These are phyloP conservation scores for Porites rus DNA, from an alignment of 92 coral and sea anemone species.

Conservation along the genomic window DNA sequence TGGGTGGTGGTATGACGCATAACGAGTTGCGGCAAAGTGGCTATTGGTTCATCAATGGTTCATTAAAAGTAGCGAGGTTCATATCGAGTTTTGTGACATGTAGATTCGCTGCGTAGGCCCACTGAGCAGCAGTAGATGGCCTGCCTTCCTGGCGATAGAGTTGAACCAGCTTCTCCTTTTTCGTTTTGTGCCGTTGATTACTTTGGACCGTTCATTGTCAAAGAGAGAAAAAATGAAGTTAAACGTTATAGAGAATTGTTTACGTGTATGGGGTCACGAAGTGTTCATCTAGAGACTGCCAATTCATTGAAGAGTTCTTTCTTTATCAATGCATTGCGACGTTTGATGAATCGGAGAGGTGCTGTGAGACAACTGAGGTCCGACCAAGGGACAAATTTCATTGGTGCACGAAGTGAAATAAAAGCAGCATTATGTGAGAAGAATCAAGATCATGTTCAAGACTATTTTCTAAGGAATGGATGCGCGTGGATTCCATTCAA, in stretches of 20 bases:
- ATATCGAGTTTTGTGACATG: slow-evolving; percentile 11
- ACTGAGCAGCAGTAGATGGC: slow-evolving; percentile 36
- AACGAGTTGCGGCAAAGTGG: slow-evolving; percentile 7
- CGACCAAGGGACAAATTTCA: neutral
- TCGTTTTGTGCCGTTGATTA: neutral
- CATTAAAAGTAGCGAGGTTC: too few species aligned
- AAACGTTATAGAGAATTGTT: slow-evolving; percentile 32
- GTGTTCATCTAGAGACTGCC: too few species aligned
- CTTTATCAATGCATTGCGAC: too few species aligned
- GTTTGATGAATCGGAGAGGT: slow-evolving; percentile 13
- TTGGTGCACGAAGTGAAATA: too few species aligned
- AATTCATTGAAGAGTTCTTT: too few species aligned
- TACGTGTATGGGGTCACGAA: neutral
- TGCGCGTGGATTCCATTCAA: slow-evolving; percentile 26
- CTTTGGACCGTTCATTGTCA: too few species aligned
- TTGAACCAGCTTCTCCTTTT: slow-evolving; percentile 41
- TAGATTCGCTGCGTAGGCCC: neutral
- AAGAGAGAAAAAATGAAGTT: neutral
- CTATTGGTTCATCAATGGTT: too few species aligned
- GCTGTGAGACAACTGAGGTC: neutral
- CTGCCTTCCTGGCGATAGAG: slow-evolving; percentile 34
- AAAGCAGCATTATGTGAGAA: too few species aligned
- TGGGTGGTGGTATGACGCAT: slow-evolving; percentile 4
- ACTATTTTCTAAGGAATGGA: neutral
- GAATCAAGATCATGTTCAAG: neutral